Conservation (phyloP, 2,797 vertebrate species). For the Zalophus californianus region DNA sequence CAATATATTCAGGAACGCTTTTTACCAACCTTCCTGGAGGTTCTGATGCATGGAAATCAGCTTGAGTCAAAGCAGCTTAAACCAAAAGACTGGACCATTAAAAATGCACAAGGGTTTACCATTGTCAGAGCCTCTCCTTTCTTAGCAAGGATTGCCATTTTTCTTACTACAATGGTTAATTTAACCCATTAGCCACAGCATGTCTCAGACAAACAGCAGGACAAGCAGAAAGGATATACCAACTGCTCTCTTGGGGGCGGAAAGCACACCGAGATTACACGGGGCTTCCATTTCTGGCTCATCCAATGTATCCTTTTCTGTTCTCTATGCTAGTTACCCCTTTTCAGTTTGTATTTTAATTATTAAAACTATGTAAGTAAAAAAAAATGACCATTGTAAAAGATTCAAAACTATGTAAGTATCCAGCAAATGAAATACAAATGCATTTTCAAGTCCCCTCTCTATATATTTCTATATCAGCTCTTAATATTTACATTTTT, state of each 20-base stretch:
- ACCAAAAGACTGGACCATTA: constrained; percentile 29
- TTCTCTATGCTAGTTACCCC: constrained; percentile 12
- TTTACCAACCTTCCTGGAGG: background rate
- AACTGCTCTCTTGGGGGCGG: background rate
- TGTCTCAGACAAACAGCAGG: background rate
- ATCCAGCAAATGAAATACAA: constrained; percentile 48
- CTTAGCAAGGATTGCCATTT: background rate
- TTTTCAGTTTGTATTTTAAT: constrained; percentile 54
- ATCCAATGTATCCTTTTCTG: background rate
- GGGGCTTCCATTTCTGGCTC: background rate
- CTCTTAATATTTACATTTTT: constrained; percentile 57
- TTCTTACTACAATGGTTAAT: constrained; percentile 6
- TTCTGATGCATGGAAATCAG: background rate
- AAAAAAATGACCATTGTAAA: constrained; percentile 6
- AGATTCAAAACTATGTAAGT: constrained; percentile 42
- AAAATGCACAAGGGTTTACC: constrained; percentile 25
- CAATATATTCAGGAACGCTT: background rate
- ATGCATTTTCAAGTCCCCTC: constrained; percentile 42
- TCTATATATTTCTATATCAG: background rate
- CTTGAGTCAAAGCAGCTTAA: constrained; percentile 54
- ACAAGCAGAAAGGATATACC: background rate
- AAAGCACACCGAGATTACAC: background rate
- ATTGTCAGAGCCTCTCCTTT: background rate
- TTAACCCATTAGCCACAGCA: constrained; percentile 24
- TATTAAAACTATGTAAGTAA: constrained; percentile 54